Percentiles rank a stretch among this genome's conserved stretches.
Conservation (phyloP, 2,797 vertebrate species). For the Anguilla marmorata region DNA sequence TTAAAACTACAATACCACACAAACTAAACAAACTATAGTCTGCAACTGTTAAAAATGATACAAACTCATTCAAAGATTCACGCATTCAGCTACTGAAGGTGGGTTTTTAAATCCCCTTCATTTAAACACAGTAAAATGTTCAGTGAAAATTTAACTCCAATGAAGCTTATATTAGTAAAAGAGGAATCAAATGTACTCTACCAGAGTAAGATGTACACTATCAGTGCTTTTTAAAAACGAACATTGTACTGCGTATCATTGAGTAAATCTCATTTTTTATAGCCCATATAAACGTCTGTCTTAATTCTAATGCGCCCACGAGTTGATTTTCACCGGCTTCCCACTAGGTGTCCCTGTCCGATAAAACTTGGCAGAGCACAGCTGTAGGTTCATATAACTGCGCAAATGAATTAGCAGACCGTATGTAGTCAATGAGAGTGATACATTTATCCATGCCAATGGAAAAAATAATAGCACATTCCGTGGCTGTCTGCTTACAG, state of each 20-base stretch:
- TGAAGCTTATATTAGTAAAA: neutral
- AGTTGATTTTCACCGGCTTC: neutral
- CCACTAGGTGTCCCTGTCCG: conserved; percentile 62
- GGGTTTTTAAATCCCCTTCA: too few species aligned
- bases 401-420: conserved; percentile 31
- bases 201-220: neutral
- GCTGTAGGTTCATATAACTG: neutral
- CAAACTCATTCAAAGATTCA: neutral
- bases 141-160: neutral
- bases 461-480: conserved; percentile 36
- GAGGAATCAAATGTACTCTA: neutral
- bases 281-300: neutral
- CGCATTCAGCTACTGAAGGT: neutral
- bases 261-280: neutral
- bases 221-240: neutral
- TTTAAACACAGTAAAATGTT: neutral
- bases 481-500: conserved; percentile 29
- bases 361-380: conserved; percentile 40
- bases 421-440: conserved; percentile 28
- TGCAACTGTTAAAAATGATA: neutral
- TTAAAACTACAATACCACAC: neutral
- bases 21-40: neutral
- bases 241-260: neutral
- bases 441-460: conserved; percentile 34
- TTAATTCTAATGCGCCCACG: neutral